phyloP scores from a whole-genome alignment of 2,113 vertebrate genomes.

The Aleadryas rufinucha region DNA sequence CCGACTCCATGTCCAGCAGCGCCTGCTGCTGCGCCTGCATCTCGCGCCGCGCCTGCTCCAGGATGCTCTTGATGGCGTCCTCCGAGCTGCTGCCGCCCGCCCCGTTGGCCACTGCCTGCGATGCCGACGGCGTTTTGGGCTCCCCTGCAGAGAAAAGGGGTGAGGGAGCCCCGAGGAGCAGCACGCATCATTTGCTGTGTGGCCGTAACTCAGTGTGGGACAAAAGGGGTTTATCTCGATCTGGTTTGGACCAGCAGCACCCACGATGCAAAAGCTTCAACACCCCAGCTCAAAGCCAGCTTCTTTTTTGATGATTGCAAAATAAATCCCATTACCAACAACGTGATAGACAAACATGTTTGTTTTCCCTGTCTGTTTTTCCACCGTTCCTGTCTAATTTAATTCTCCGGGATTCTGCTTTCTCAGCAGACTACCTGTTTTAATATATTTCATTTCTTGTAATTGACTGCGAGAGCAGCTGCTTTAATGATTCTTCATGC shows the following conservation, averaged over 20 bases:
- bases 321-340: slow-evolving; percentile 4
- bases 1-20: slow-evolving; percentile 88
- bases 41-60: slow-evolving; percentile 92
- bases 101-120: slow-evolving; percentile 48
- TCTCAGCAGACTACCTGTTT: slow-evolving; percentile 61
- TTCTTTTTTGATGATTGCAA: neutral
- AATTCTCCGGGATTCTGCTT: slow-evolving; percentile 33
- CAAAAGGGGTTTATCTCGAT: neutral
- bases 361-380: slow-evolving; percentile 50
- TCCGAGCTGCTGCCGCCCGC: slow-evolving; percentile 79
- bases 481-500: slow-evolving; percentile 10
- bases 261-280: neutral
- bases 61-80: slow-evolving; percentile 93
- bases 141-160: slow-evolving; percentile 73
- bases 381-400: slow-evolving; percentile 17
- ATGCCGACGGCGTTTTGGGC: slow-evolving; percentile 71
- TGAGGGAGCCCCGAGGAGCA: neutral
- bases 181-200: rapidly evolving
- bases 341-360: slow-evolving; percentile 12
- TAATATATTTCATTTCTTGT: slow-evolving; percentile 48
- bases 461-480: slow-evolving; percentile 34
- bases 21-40: slow-evolving; percentile 97
- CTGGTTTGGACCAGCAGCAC: neutral
- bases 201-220: rapidly evolving
- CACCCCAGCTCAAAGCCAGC: neutral